These are phyloP conservation scores for Montipora foliosa DNA, from an alignment of 64 coral and sea anemone species.

Conservation along the genomic window DNA sequence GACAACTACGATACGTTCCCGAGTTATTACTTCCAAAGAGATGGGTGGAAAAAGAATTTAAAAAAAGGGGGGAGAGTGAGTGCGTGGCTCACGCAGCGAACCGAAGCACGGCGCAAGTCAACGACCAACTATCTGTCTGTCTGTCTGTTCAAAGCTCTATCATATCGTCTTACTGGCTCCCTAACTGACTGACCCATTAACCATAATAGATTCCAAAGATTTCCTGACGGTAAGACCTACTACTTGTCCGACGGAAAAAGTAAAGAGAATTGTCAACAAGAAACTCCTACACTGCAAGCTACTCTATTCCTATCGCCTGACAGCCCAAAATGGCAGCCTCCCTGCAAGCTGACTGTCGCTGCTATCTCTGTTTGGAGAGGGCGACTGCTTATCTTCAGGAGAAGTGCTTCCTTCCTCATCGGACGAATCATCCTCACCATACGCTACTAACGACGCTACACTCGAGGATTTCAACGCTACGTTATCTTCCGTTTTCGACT, in stretches of 20 bases:
- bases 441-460: conserved; percentile 60
- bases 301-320: conserved; percentile 6
- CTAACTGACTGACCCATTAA: not conserved
- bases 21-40: not conserved
- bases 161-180: not conserved
- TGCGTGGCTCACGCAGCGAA: not conserved
- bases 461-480: conserved; percentile 6
- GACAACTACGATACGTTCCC: too few species aligned
- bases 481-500: conserved; percentile 33
- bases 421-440: conserved; percentile 65
- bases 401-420: conserved; percentile 54
- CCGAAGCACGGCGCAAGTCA: not conserved
- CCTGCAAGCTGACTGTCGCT: not conserved
- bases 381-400: conserved; percentile 4
- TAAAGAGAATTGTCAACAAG: not conserved
- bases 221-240: not conserved
- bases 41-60: not conserved
- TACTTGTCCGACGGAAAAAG: not conserved
- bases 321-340: conserved; percentile 67
- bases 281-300: not conserved
- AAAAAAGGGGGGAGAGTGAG: not conserved
- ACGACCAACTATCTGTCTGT: not conserved
- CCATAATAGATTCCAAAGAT: not conserved
- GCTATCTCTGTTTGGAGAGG: not conserved
- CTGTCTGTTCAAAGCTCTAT: too few species aligned